These are phyloP conservation scores for Anguilla pacifica DNA, from an alignment of 2,797 vertebrate genomes.

Conservation along the genomic window DNA sequence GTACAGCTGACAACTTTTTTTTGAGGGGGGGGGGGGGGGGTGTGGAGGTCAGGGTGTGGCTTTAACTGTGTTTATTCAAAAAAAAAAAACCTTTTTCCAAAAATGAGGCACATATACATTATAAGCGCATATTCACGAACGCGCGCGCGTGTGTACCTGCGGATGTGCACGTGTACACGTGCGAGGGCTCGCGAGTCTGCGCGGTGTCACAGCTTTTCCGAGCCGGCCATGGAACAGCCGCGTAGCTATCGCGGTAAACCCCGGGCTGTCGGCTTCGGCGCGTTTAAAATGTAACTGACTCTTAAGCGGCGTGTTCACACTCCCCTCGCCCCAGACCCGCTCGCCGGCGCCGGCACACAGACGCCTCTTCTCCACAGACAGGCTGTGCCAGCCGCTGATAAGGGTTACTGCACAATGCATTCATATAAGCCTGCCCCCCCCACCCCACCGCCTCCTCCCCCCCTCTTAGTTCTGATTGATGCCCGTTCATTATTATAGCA, in stretches of 20 bases:
- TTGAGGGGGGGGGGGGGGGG: background rate
- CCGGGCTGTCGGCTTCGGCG: constrained; percentile 67
- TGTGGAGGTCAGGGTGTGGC: constrained; percentile 44
- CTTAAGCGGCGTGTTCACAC: constrained; percentile 77
- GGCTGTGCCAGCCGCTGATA: constrained; percentile 76
- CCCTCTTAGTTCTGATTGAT: constrained; percentile 68
- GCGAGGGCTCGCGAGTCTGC: background rate
- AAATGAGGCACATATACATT: constrained; percentile 43
- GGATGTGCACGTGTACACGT: constrained; percentile 25
- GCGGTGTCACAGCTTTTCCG: background rate
- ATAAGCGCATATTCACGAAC: background rate
- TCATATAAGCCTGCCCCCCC: constrained; percentile 36
- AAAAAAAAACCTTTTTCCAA: constrained; percentile 59
- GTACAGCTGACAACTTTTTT: constrained; percentile 50
- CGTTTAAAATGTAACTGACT: constrained; percentile 78
- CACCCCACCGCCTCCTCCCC: background rate
- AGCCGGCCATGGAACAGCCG: background rate
- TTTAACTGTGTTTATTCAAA: constrained; percentile 51
- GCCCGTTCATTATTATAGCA: constrained; percentile 72
- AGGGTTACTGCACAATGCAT: constrained; percentile 74
- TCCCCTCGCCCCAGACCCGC: constrained; percentile 61
- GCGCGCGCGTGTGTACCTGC: constrained; percentile 26
- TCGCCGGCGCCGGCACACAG: background rate
- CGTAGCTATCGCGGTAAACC: background rate
- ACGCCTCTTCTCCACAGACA: constrained; percentile 54